Evolutionary conservation across 2,797 vertebrate species (phyloP).

Genomic region (Poecilia velifera): DNA sequence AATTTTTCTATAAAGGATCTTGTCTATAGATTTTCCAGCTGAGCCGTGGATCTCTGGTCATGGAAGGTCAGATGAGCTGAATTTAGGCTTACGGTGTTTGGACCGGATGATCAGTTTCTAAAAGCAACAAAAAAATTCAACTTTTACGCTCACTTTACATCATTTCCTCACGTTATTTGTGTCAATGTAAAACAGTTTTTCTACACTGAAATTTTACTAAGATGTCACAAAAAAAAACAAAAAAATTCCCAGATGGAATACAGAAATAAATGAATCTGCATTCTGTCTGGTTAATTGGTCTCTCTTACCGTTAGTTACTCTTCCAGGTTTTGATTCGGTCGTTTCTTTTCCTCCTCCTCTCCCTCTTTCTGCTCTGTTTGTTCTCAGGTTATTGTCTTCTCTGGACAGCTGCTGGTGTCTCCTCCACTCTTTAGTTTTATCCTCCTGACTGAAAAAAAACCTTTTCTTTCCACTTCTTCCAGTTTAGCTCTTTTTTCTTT

Average conservation of each 20-base stretch:
- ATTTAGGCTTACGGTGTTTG: not conserved
- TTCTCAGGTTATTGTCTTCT: conserved; percentile 2
- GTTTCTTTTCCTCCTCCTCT: not conserved
- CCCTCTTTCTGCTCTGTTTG: not conserved
- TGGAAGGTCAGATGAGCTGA: not conserved
- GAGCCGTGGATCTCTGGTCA: not conserved
- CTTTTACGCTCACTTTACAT: not conserved
- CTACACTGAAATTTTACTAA: not conserved
- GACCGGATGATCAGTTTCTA: not conserved
- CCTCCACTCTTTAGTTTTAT: not conserved
- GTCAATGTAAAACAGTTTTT: not conserved
- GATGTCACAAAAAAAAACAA: not conserved
- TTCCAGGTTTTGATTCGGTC: not conserved
- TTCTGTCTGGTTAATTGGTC: not conserved
- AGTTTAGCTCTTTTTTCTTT: not conserved
- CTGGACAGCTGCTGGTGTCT: not conserved
- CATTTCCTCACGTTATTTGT: not conserved
- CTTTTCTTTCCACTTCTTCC: not conserved
- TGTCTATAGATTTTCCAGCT: not conserved
- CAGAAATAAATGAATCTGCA: not conserved
- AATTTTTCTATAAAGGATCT: not conserved
- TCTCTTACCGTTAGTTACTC: not conserved
- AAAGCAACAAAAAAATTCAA: not conserved
- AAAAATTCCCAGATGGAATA: not conserved
- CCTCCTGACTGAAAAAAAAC: no score